A percentile compares a stretch with the other conserved stretches of the same genome.
phyloP scores from a whole-genome alignment of 2,888 invertebrate genomes.

The Stenodera caucasica region DNA sequence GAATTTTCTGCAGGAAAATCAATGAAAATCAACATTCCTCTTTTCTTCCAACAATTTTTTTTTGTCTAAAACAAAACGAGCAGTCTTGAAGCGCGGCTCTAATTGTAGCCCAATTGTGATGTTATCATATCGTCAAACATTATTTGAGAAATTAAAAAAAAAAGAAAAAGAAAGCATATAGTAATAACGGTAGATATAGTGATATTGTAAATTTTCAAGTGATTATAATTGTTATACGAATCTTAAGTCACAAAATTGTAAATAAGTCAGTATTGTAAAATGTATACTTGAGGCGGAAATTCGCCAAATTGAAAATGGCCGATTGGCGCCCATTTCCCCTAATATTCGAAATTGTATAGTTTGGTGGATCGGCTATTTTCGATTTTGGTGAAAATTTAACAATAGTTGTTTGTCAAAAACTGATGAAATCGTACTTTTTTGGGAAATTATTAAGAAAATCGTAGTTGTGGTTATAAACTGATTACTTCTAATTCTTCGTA shows the following conservation, averaged over 20 bases:
- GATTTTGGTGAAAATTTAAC: no score
- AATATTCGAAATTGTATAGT: slow-evolving; percentile 11
- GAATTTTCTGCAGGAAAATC: not conserved
- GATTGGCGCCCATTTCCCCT: slow-evolving; percentile 25
- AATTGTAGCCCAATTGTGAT: slow-evolving; percentile 67
- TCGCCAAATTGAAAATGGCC: slow-evolving; percentile 32
- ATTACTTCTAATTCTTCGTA: slow-evolving; percentile 33
- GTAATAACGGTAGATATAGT: slow-evolving; percentile 43
- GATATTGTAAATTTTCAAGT: slow-evolving; percentile 49
- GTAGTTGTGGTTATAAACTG: slow-evolving; percentile 37
- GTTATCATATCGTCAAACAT: slow-evolving; percentile 71
- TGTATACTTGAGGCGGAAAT: slow-evolving; percentile 42
- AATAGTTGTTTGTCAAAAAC: slow-evolving; percentile 46
- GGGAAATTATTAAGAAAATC: slow-evolving; percentile 36
- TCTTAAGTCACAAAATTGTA: slow-evolving; percentile 52
- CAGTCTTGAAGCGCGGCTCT: slow-evolving; percentile 46
- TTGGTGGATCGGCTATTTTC: no score
- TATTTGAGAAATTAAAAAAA: slow-evolving; percentile 18
- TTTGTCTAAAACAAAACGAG: slow-evolving; percentile 36
- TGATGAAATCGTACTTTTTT: slow-evolving; percentile 34
- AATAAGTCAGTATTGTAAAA: slow-evolving; percentile 56
- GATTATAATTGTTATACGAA: slow-evolving; percentile 57
- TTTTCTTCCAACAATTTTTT: slow-evolving; percentile 20
- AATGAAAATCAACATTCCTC: slow-evolving; percentile 42
- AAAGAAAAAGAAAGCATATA: slow-evolving; percentile 43